These are phyloP conservation scores for Agrochola lota DNA, from an alignment of 2,888 invertebrate species.

Conservation along the genomic window DNA sequence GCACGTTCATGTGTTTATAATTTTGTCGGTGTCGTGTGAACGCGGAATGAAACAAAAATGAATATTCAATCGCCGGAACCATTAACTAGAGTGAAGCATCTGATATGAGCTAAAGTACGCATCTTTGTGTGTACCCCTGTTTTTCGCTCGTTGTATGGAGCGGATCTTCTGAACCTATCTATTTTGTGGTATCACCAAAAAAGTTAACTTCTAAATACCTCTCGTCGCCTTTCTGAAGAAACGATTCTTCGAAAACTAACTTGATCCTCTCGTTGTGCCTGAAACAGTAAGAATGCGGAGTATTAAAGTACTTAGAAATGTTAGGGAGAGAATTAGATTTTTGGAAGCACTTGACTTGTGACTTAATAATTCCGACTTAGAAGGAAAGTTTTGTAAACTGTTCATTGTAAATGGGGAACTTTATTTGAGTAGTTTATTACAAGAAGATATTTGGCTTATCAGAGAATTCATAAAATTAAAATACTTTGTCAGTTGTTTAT, in stretches of 20 bases:
- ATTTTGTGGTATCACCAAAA: slow-evolving; percentile 19
- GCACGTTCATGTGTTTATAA: background rate
- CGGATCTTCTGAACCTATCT: slow-evolving; percentile 10
- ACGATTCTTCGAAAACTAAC: slow-evolving; percentile 95
- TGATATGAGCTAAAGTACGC: background rate
- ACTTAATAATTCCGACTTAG: slow-evolving; percentile 34
- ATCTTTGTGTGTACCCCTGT: fast-evolving
- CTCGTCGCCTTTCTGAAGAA: slow-evolving; percentile 94
- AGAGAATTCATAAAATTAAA: background rate
- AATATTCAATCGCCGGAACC: background rate
- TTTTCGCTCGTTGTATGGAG: background rate
- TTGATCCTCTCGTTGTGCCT: slow-evolving; percentile 94
- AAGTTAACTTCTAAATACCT: slow-evolving; percentile 89
- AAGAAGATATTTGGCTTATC: slow-evolving; percentile 14
- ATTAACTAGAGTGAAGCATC: background rate
- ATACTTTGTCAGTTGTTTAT: background rate
- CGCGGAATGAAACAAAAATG: background rate
- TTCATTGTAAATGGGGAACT: slow-evolving; percentile 33
- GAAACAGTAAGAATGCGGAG: slow-evolving; percentile 78
- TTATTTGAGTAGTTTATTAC: slow-evolving; percentile 28
- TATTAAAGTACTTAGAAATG: slow-evolving; percentile 38
- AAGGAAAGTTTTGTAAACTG: slow-evolving; percentile 21
- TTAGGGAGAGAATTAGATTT: slow-evolving; percentile 42
- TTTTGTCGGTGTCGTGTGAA: background rate
- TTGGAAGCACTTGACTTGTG: slow-evolving; percentile 31